phyloP scores from a whole-genome alignment of 2,888 invertebrate species.

The Drosophila kokeensis region DNA sequence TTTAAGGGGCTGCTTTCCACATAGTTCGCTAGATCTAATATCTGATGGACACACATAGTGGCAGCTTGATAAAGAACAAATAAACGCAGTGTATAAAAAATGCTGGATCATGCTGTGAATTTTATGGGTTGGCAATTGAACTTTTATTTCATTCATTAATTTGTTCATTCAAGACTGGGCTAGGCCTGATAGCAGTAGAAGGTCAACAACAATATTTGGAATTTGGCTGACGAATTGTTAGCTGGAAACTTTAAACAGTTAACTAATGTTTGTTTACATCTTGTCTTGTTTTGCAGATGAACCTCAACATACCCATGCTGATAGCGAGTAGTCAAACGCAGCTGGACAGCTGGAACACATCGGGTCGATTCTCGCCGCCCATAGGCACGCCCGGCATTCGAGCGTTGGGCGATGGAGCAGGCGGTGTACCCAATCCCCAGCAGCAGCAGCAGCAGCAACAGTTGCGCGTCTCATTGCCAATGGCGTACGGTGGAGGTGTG shows the following conservation, averaged over 20 bases:
- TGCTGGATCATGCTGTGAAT: not conserved
- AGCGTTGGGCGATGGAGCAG: slow-evolving; percentile 44
- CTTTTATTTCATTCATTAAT: not conserved
- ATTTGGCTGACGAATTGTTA: not conserved
- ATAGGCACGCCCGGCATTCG: slow-evolving; percentile 41
- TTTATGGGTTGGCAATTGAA: not conserved
- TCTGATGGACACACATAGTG: not conserved
- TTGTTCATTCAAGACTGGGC: not conserved
- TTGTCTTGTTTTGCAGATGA: slow-evolving; percentile 77
- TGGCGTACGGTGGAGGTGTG: slow-evolving; percentile 61
- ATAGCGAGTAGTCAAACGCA: slow-evolving; percentile 80
- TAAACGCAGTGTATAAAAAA: not conserved
- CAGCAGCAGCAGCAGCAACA: slow-evolving; percentile 54
- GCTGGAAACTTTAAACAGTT: slow-evolving; percentile 5
- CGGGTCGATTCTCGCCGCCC: slow-evolving; percentile 82
- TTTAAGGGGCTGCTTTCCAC: not conserved
- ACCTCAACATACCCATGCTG: slow-evolving; percentile 82
- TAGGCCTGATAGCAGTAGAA: not conserved
- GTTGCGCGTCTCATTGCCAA: slow-evolving; percentile 78
- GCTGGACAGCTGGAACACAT: slow-evolving; percentile 81
- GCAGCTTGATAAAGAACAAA: not conserved
- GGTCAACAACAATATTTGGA: not conserved
- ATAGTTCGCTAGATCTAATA: not conserved
- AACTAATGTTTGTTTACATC: not conserved
- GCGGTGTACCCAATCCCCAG: slow-evolving; percentile 45